Evolutionary conservation across 2,888 invertebrate species (phyloP), one percentile per base, ranked within the genome.

Genomic region (Patella pellucida): DNA sequence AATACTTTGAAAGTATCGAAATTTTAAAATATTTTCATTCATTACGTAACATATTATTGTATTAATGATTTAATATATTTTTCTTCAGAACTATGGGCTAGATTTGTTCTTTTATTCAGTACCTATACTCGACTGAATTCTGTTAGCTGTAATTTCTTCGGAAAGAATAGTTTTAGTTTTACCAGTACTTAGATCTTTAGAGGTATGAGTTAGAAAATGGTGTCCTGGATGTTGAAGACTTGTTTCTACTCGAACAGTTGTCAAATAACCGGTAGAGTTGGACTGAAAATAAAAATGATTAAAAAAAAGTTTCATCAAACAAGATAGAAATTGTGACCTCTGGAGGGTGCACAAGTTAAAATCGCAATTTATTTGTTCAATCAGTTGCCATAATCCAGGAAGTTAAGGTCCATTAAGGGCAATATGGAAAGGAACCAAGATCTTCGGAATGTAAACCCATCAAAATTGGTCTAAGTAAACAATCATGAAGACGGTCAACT

Each of bases 101-200:
- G 7, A 41, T 41, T 41, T 9, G 41, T 41, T 62, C 4, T 62
- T 23, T 62, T 62, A 62, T 62, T 62, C 62, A 23, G 23, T 62
- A 62, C 19, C 62, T 15, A 62, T 62, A 23, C 62, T 62, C 11
- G 62, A 62, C 12, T 62, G 62, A 62, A 62, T 19, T 23, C 62
- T 23, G 23, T 23, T 4, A 23, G 62, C 62, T 23, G 23, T 23
- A 23, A 62, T 62, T 62, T 62, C 62, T 75, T 82, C 80, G 69
- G 79, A 77, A 67, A 81, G 81, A 54, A 82, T 76, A 23, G 79
- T 79, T 67, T 79, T 78, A 7, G 75, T 78, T 41, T 78, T 73
- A 14, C 81, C 82, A 71, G 78, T 79, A 19, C 62, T 68, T 14
- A 72, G 75, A 69, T 81, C 79, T 54, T 76, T 78, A 3, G 77